These are phyloP conservation scores for Liasis olivaceus DNA, from an alignment of 2,797 vertebrate species.

Conservation along the genomic window DNA sequence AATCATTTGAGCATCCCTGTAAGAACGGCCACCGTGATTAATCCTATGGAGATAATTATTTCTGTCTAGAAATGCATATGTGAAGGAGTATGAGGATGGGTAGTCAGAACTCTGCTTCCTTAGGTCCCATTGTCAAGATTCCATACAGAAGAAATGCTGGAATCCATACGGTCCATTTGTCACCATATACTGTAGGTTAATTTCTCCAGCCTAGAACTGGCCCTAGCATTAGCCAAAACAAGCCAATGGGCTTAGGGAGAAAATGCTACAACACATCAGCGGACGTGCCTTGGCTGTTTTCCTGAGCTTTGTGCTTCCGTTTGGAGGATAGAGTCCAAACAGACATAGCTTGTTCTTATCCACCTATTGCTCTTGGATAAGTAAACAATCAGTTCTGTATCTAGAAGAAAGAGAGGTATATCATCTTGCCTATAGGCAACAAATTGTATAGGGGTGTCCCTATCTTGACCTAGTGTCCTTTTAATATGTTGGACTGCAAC, in stretches of 20 bases:
- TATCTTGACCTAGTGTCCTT: neutral
- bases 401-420: neutral
- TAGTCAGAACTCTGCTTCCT: neutral
- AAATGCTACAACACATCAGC: neutral
- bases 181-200: neutral
- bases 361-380: neutral
- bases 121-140: neutral
- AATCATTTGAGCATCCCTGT: neutral
- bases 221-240: neutral
- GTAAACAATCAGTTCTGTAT: neutral
- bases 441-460: neutral
- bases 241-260: neutral
- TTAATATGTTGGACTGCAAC: neutral
- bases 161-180: neutral
- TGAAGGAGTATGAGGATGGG: neutral
- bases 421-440: neutral
- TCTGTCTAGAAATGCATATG: neutral
- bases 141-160: neutral
- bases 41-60: neutral
- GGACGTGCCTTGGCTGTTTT: neutral
- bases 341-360: neutral
- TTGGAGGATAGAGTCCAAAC: neutral
- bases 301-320: neutral
- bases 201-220: neutral
- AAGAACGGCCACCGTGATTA: neutral